These are phyloP conservation scores for Andrena minutula DNA, from an alignment of 2,888 invertebrate genomes.

Conservation along the genomic window DNA sequence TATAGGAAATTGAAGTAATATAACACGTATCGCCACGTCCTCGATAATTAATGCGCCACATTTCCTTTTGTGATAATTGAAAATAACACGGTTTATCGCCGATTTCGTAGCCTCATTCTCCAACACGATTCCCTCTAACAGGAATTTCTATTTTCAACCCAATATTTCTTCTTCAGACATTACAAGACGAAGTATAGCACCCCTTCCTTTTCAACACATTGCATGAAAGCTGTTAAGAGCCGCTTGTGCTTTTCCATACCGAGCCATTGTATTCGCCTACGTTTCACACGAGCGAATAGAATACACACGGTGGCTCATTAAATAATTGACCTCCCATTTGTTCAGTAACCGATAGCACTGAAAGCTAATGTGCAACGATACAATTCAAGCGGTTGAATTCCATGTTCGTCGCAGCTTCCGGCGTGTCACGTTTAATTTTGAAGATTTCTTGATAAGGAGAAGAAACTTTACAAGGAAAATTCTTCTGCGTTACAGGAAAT, in stretches of 20 bases:
- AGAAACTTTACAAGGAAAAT: too few relatives aligned
- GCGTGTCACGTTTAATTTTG: neutral
- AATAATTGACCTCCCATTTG: constrained; percentile 35
- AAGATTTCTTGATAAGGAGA: too few relatives aligned
- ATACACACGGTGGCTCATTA: constrained; percentile 8
- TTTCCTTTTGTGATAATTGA: constrained; percentile 46
- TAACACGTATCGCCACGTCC: constrained; percentile 16
- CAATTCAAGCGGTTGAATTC: neutral
- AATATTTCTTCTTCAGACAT: neutral
- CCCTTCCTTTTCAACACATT: neutral
- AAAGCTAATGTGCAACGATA: constrained; percentile 11
- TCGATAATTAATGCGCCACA: constrained; percentile 48
- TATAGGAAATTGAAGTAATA: constrained; percentile 45
- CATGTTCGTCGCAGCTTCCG: neutral
- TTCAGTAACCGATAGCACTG: constrained; percentile 4
- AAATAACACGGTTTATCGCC: neutral
- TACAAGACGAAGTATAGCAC: neutral
- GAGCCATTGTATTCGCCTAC: constrained; percentile 12
- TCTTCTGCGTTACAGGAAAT: too few relatives aligned
- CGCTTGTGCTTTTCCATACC: neutral
- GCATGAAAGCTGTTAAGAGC: neutral
- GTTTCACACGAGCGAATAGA: constrained; percentile 23
- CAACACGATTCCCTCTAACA: neutral
- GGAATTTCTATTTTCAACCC: neutral
- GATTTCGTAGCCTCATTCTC: neutral